Percentiles rank a stretch among this genome's conserved stretches.
phyloP scores from a whole-genome alignment of 2,888 invertebrate species.

The Leucophenga montana region DNA sequence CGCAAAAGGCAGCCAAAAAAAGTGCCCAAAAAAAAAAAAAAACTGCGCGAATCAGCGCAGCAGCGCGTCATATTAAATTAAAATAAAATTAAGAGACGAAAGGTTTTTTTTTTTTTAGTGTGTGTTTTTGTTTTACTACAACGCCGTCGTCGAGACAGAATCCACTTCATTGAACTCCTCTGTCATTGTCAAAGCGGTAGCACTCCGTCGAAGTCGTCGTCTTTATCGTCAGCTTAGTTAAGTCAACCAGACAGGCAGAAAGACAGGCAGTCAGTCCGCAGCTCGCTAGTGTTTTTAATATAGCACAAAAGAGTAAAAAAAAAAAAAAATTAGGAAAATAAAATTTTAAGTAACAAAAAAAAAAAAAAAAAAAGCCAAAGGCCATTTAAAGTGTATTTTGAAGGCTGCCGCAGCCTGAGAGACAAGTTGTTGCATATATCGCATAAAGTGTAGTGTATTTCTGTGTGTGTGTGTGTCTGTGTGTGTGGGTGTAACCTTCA shows the following conservation, averaged over 20 bases:
- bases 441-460: neutral
- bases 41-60: slow-evolving; percentile 7
- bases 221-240: too few relatives aligned
- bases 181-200: too few relatives aligned
- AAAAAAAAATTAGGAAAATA: neutral
- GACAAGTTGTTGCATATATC: slow-evolving; percentile 19
- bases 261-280: too few relatives aligned
- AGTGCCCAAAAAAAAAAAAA: neutral
- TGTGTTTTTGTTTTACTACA: slow-evolving; percentile 2
- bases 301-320: neutral
- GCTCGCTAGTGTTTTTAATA: slow-evolving; percentile 2
- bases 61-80: neutral
- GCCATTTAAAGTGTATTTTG: neutral
- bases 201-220: too few relatives aligned
- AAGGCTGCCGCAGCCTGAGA: slow-evolving; percentile 1
- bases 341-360: too few relatives aligned
- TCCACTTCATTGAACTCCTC: too few relatives aligned
- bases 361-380: neutral
- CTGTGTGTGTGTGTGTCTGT: slow-evolving; percentile 27
- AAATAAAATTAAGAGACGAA: neutral
- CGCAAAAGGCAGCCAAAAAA: slow-evolving; percentile 1
- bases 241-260: too few relatives aligned
- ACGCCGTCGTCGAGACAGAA: neutral
- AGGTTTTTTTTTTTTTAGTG: neutral
- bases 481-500: slow-evolving; percentile 32